Base-by-base conservation (phyloP, 2,797 vertebrate species). In the Chromis chromis region DNA sequence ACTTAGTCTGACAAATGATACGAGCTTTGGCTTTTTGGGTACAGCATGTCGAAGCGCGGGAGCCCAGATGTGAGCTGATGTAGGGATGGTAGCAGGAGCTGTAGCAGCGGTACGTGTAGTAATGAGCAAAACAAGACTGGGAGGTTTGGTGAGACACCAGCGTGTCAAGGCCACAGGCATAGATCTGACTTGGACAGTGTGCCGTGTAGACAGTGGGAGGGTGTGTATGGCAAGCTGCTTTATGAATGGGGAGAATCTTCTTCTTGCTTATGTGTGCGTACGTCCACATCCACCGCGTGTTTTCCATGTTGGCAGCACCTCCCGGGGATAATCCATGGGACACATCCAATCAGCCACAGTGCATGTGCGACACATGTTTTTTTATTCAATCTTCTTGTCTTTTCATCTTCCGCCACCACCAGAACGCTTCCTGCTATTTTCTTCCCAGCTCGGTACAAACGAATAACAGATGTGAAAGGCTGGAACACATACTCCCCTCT, bases 401-500 rank as follows among this genome's bases (percentile, higher is more conserved):
- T 98, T 97, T 98, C 96, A 97, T 97, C 96, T 96, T 96, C 95
- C 91, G 91, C 94, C 94, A 96, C 95, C 96, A 96, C 95, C 95
- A 95, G 95, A 97, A 97, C 93, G 94, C 96, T 97, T 98, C 97
- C 97, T 98, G 97, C 96, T 92, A 96, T 96, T 96, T 95, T 96
- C 96, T 96, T 96, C 95, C 95, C 95, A 96, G 95, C 95, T 95
- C 95, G 91, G 96, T 94, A 97, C 96, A 98, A 98, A 98, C 96
- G 95, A 96, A 96, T 96, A 96, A 96, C 97, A 98, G 97, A 98
- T 98, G 97, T 96, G 95, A 95, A 94, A 94, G 94, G 94, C 94
- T 95, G 96, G 96, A 96, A 88, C 82, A 65, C 44, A 55, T 93
- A 94, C 94, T 94, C 94, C 93, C 93, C 93, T 94, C 93, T 94